Evolutionary conservation across 37 sponge, comb jelly and placozoan genomes (phyloP).

Genomic region (Eunapius fragilis): DNA sequence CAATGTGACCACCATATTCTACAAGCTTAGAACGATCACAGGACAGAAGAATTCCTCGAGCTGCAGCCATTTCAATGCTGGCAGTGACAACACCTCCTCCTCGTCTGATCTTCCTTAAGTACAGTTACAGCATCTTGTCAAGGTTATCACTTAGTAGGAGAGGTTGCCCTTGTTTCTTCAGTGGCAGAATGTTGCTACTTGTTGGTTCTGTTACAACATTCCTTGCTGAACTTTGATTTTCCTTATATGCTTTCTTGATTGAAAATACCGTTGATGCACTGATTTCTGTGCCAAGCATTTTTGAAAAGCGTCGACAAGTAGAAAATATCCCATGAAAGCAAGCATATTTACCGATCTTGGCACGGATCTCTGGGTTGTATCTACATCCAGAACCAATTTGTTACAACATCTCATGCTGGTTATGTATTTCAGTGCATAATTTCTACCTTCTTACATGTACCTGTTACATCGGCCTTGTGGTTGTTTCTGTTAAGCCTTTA

Average conservation of each 20-base stretch:
- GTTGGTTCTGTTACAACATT: constrained; percentile 5
- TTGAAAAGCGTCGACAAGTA: too few relatives aligned
- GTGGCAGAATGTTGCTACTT: constrained; percentile 8
- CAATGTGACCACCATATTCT: constrained; percentile 53
- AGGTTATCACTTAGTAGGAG: background rate
- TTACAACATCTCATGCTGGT: too few relatives aligned
- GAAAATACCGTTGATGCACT: background rate
- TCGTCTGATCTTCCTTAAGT: constrained; percentile 51
- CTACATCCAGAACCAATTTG: too few relatives aligned
- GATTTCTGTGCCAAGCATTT: too few relatives aligned
- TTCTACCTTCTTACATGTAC: too few relatives aligned
- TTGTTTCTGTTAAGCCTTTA: too few relatives aligned
- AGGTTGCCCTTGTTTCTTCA: constrained; percentile 7
- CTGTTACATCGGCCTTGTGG: too few relatives aligned
- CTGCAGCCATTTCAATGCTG: constrained; percentile 55
- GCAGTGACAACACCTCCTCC: constrained; percentile 42
- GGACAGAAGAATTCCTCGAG: constrained; percentile 26
- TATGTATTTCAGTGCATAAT: too few relatives aligned
- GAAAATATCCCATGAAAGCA: too few relatives aligned
- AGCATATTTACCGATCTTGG: too few relatives aligned
- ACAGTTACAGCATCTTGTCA: constrained; percentile 29
- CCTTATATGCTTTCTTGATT: too few relatives aligned
- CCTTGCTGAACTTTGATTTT: background rate
- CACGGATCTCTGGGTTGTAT: too few relatives aligned
- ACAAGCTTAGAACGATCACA: constrained; percentile 16